These are phyloP conservation scores for Sebastolobus altivelis DNA, from an alignment of 2,797 vertebrate species.

Conservation along the genomic window DNA sequence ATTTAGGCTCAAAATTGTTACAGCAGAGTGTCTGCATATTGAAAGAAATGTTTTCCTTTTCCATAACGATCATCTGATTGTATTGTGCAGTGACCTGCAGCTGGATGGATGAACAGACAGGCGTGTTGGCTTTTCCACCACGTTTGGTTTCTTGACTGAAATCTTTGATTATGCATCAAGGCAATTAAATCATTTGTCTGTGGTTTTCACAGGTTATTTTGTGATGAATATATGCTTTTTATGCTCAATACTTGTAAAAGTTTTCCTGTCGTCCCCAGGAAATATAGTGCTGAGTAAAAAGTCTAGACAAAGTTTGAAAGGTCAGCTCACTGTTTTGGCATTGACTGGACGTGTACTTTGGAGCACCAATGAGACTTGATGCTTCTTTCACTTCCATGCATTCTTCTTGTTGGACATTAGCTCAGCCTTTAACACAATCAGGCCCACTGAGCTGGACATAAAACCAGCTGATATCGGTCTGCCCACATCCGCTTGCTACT, in stretches of 20 bases:
- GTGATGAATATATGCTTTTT: not conserved
- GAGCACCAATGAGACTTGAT: not conserved
- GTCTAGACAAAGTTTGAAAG: not conserved
- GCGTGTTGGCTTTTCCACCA: not conserved
- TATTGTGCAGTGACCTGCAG: not conserved
- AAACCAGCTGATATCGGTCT: not conserved
- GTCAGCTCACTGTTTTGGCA: too few species aligned
- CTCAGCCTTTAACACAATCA: not conserved
- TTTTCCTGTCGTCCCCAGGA: too few species aligned
- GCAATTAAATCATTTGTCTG: not conserved
- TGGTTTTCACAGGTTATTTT: not conserved
- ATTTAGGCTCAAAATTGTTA: not conserved
- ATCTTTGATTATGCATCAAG: not conserved
- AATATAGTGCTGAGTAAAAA: not conserved
- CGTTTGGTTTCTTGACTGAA: not conserved
- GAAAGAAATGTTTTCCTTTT: not conserved
- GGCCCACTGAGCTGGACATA: not conserved
- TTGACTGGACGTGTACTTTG: not conserved
- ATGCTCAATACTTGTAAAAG: too few species aligned
- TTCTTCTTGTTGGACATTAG: not conserved
- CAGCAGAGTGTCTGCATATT: not conserved
- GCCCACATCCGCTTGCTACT: not conserved
- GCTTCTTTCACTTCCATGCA: not conserved
- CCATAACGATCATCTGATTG: not conserved
- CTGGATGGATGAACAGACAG: not conserved